phyloP scores from a whole-genome alignment of 2,888 invertebrate species.

The Tachina fera region DNA sequence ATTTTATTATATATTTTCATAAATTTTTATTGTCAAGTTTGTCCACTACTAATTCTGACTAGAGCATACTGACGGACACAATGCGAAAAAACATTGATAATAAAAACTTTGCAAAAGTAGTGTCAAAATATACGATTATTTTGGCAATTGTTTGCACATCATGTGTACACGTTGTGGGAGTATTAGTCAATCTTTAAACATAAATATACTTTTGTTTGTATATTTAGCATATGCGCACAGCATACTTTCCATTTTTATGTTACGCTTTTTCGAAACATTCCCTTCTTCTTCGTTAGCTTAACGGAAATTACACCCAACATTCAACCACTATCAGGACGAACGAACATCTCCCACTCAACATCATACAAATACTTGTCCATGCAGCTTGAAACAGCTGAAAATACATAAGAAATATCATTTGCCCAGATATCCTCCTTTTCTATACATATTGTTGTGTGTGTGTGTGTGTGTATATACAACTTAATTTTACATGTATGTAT shows the following conservation, averaged over 20 bases:
- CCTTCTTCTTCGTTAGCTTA: slow-evolving; percentile 61
- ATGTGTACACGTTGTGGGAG: no score
- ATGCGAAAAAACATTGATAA: slow-evolving; percentile 2
- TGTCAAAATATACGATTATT: not conserved
- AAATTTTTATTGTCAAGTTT: not conserved
- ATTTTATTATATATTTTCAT: not conserved
- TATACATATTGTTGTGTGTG: not conserved
- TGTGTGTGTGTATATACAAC: not conserved
- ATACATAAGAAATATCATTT: not conserved
- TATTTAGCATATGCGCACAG: slow-evolving; percentile 55
- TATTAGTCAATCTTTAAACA: not conserved
- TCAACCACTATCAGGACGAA: slow-evolving; percentile 52
- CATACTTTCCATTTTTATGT: slow-evolving; percentile 7
- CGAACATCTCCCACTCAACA: slow-evolving; percentile 66
- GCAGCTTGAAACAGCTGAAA: slow-evolving; percentile 30
- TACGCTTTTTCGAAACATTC: slow-evolving; percentile 33
- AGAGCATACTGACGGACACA: not conserved
- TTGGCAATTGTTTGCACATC: not conserved
- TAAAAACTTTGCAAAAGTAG: slow-evolving; percentile 9
- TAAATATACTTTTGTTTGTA: not conserved
- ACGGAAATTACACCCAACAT: slow-evolving; percentile 65
- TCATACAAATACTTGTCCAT: slow-evolving; percentile 41
- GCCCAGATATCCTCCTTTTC: slow-evolving; percentile 20
- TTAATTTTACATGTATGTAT: no score
- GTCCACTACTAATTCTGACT: slow-evolving; percentile 5